Evolutionary conservation across 1,140 invertebrate genomes (phyloP), one percentile per base, ranked within the genome.

Genomic region (Nebria ingens): DNA sequence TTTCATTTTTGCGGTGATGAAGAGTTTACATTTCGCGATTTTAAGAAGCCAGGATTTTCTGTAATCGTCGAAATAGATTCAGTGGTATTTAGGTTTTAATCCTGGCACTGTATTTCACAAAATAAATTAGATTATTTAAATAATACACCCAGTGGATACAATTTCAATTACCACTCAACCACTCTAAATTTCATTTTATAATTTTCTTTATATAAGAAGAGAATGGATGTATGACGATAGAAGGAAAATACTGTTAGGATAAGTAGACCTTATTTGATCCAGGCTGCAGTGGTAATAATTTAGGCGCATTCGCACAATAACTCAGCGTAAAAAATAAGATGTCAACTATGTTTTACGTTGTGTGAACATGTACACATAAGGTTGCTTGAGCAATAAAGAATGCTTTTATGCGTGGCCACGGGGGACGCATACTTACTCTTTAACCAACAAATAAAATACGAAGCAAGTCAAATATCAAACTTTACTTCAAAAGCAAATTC

Each of bases 71-170:
- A 45, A 17, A 45, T 45, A 45, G 40, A 45, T 45, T 45, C 40
- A 4, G 15, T 17, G 40, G 9, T 45, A 45, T 45, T 9, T 17
- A 45, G 40, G 17, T 45, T 45, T 45, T 45, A 45, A 45, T 45
- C 40, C 25, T 34, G 25, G 25, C n/a, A n/a, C n/a, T 29, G 25
- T 45, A 45, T 17, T 45, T 45, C 17, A 17, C 40, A 45, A 45
- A n/a, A 17, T 45, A 45, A 45, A 45, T 45, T 45, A 17, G 40
- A 11, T 45, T 45, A 45, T 45, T 45, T 45, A 45, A 17, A 17
- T 12, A 45, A 17, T n/a, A n/a, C n/a, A n/a, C n/a, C n/a, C n/a
- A n/a, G n/a, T n/a, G n/a, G n/a, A n/a, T n/a, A n/a, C n/a, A n/a
- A n/a, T n/a, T n/a, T n/a, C n/a, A n/a, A n/a, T n/a, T n/a, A n/a